Percentiles rank a stretch among this genome's conserved stretches.
phyloP scores from a whole-genome alignment of 2,888 invertebrate genomes.

The Caenorhabditis wallacei region DNA sequence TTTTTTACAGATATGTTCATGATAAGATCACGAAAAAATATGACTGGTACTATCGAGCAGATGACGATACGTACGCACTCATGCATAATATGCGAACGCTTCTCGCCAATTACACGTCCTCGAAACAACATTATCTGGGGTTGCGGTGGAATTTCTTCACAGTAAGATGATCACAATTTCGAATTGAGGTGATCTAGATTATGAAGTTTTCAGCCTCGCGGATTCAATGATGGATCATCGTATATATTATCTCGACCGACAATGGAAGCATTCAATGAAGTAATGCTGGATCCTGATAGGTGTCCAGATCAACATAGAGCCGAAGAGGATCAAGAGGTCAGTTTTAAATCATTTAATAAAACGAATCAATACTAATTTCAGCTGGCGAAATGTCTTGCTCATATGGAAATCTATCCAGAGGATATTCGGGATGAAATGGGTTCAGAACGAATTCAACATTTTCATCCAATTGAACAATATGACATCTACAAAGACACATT shows the following conservation, averaged over 20 bases:
- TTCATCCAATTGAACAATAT: constrained; percentile 73
- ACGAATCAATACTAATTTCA: constrained; percentile 31
- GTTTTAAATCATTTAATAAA: constrained; percentile 15
- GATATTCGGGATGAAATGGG: constrained; percentile 74
- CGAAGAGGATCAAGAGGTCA: constrained; percentile 80
- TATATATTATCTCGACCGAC: constrained; percentile 72
- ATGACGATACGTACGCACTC: constrained; percentile 78
- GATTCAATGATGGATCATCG: constrained; percentile 77
- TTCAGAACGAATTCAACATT: constrained; percentile 76
- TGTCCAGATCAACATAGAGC: constrained; percentile 79
- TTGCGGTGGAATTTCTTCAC: constrained; percentile 77
- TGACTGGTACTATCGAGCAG: constrained; percentile 80
- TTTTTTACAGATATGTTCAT: constrained; percentile 64
- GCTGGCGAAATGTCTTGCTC: constrained; percentile 74
- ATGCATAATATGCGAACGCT: constrained; percentile 76
- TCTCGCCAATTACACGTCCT: constrained; percentile 66
- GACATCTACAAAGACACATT: constrained; percentile 68
- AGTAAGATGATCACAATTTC: constrained; percentile 48
- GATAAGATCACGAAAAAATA: constrained; percentile 67
- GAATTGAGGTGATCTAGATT: constrained; percentile 13
- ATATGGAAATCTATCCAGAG: constrained; percentile 74
- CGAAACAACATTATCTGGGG: constrained; percentile 72
- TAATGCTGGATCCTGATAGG: constrained; percentile 72
- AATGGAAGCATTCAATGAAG: constrained; percentile 67
- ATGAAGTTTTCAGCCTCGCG: constrained; percentile 63